Base-by-base conservation (phyloP, 2,888 invertebrate species). In the Griposia aprilina region DNA sequence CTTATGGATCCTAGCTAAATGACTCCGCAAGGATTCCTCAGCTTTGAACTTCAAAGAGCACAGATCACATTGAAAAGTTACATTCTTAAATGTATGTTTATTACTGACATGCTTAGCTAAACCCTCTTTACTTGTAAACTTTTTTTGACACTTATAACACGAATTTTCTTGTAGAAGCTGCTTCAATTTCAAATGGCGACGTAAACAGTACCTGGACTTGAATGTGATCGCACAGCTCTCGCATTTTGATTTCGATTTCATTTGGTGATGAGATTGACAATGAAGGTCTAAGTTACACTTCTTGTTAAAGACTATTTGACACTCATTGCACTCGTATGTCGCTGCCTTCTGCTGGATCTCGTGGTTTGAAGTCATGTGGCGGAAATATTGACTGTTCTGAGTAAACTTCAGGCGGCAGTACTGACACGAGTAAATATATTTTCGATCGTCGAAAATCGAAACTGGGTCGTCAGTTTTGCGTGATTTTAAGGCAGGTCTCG, bases 321-420 rank as follows among this genome's bases (percentile, higher is more conserved):
- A 97, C 1, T 96, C 95, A 76, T 96, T 94, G 76, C 97, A 97
- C 70, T 96, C 93, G 76, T 91, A 96, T 0, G 94, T 95, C 0
- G 95, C 96, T 55, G 94, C 88, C 60, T 93, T 91, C 79, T 96
- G 96, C 86, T 96, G 95, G 0, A 90, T 48, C 79, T 95, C 94
- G 87, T 97, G 96, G 76, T 96, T 96, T 0, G 96, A 92, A 78
- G 94, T 94, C 96, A 97, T 96, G 88, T 97, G 96, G 84, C 96
- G 95, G 74, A 96, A 96, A 84, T 94, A 96, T 11, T 96, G 95
- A 74, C 94, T 96, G 89, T 96, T 97, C 60, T 96, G 96, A 0
- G 96, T 93, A 80, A 97, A 97, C 84, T 96, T 97, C 4, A 95
- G 78, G 0, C 94, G 91, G 83, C 96, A 97, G 76, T 94, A 97